Evolutionary conservation across 2,113 vertebrate species (phyloP), one percentile per base, ranked within the genome.

Genomic region (Pungitius pungitius): DNA sequence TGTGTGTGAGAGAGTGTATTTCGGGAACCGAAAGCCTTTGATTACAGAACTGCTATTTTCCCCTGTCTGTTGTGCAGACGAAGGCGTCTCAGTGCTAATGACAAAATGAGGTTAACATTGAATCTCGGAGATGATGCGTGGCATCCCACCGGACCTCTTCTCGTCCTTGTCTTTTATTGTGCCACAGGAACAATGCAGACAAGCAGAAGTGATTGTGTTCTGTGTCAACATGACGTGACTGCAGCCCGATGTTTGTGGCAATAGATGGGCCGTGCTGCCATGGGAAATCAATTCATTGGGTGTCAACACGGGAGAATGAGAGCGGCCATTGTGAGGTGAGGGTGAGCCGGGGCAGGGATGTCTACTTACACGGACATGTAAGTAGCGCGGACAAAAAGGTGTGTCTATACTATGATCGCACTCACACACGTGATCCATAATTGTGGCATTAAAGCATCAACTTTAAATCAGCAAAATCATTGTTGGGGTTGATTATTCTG

Each of bases 231-330:
- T 80, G 85, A 93, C 88, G 88, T 80, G 89, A 88, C 88, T 89
- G 86, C 86, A 86, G 81, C 78, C 81, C 85, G 73, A 75, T 90
- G 85, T 90, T 91, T 90, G 90, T 90, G 81, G 77, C 83, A 82
- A 81, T 88, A 88, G 91, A 90, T 88, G 86, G 87, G 75, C 78
- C 59, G 69, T 63, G 84, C 82, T 89, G 85, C 88, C 88, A 82
- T 87, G 92, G 92, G 91, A 92, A 94, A 94, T 94, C 89, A 91
- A 88, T 85, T 91, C 88, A 79, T 85, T 87, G 88, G 90, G 86
- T 88, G 91, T 92, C 89, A 87, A 82, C 83, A 81, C 60, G 73
- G 67, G 77, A 77, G 74, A 87, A 78, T 79, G 75, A 78, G 75
- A 88, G 33, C 82, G 68, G 85, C 61, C 63, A 81, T 69, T 82